Base-by-base conservation (phyloP, 2,888 invertebrate species). In the Helleia helle region DNA sequence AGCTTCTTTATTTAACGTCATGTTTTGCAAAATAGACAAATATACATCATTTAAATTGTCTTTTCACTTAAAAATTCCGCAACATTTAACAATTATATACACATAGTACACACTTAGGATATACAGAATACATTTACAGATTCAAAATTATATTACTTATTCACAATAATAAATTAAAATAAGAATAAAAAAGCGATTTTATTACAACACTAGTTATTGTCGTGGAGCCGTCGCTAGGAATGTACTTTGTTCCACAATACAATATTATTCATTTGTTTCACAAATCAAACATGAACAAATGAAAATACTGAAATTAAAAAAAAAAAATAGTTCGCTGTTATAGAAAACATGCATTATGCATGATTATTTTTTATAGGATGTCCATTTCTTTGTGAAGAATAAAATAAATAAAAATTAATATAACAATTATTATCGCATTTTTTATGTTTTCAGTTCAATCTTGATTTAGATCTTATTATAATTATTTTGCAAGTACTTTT, bases 1-100 rank as follows among this genome's bases (percentile, higher is more conserved):
- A 84, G 83, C 83, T 75, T 76, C 71, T 81, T 84, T 83, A 81
- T 80, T 77, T 81, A 83, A 81, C 80, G 70, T 80, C 80, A 79
- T 80, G 74, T 81, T 80, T 77, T 80, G 83, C 83, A 84, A 83
- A 83, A 84, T 83, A 84, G 83, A 83, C 80, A 83, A 79, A 83
- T 81, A 76, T 81, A 79, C 79, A 81, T 65, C 54, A 59, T 71
- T 59, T 73, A 64, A 70, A 72, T 71, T 67, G 71, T 75, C 71
- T 59, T 68, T 74, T 70, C 63, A 76, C 73, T 71, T 83, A 77
- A 75, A 75, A 76, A 76, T 65, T 73, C 66, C 76, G 71, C 71
- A 83, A 81, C 74, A 73, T 80, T 80, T 75, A 83, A 83, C 81
- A 84, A 72, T 76, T 62, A 46, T 71, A 71, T 70, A 57, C 74